A percentile compares a stretch with the other conserved stretches of the same genome.
These are phyloP conservation scores for Ptychochromis oligacanthus DNA, from an alignment of 2,113 vertebrate species.

Conservation along the genomic window DNA sequence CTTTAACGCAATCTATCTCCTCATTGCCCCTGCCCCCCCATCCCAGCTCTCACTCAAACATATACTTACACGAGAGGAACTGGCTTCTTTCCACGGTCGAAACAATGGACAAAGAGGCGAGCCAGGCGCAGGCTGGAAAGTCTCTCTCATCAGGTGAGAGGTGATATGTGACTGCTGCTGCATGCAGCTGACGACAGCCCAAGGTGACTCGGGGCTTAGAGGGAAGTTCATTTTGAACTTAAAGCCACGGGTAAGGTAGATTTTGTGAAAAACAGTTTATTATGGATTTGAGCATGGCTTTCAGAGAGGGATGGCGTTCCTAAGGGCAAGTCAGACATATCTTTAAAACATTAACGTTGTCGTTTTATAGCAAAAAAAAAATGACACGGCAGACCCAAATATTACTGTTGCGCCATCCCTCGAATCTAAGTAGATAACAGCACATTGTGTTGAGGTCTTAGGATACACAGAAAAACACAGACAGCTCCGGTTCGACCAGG, in stretches of 20 bases:
- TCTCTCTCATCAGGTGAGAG: slow-evolving; percentile 68
- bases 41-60: slow-evolving; percentile 4
- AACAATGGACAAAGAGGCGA: slow-evolving; percentile 80
- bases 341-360: background rate
- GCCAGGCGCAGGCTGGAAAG: slow-evolving; percentile 59
- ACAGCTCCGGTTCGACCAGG: background rate
- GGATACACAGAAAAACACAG: background rate
- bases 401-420: slow-evolving; percentile 7
- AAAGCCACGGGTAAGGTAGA: background rate
- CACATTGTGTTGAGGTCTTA: background rate
- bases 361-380: background rate
- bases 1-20: slow-evolving; percentile 21
- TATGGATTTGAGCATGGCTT: background rate
- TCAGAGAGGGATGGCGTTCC: background rate
- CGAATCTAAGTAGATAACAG: background rate
- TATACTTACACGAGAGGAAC: slow-evolving; percentile 52
- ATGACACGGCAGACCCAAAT: background rate
- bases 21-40: background rate
- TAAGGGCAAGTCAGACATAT: background rate
- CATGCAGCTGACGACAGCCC: slow-evolving; percentile 69
- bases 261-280: slow-evolving; percentile 51
- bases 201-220: slow-evolving; percentile 76
- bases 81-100: slow-evolving; percentile 47
- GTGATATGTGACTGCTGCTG: slow-evolving; percentile 52
- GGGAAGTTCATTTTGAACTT: slow-evolving; percentile 19